Percentiles rank a stretch among this genome's conserved stretches.
phyloP scores from a whole-genome alignment of 2,888 invertebrate species.

The Parochlus steinenii region DNA sequence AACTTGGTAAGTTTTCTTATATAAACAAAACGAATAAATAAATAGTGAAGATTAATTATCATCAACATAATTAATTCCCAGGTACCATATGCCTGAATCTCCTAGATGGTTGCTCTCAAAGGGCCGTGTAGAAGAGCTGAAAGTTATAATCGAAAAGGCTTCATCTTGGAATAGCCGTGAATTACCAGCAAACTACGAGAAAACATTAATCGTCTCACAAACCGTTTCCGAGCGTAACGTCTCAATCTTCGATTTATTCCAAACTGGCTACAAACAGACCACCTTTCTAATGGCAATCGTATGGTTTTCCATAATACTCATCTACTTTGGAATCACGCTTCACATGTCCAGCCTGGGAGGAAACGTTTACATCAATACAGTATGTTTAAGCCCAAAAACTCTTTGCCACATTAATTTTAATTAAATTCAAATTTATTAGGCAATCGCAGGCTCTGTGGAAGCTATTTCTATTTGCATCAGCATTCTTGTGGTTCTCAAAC shows the following conservation, averaged over 20 bases:
- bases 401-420: background rate
- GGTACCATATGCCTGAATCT: slow-evolving; percentile 60
- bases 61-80: slow-evolving; percentile 25
- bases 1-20: slow-evolving; percentile 39
- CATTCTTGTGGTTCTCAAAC: slow-evolving; percentile 50
- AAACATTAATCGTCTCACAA: slow-evolving; percentile 35
- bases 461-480: slow-evolving; percentile 55
- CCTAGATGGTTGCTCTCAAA: slow-evolving; percentile 58
- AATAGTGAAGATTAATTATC: too few relatives aligned
- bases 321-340: slow-evolving; percentile 62
- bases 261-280: slow-evolving; percentile 43
- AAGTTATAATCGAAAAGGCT: slow-evolving; percentile 43
- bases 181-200: slow-evolving; percentile 49
- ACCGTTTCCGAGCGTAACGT: slow-evolving; percentile 30
- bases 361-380: slow-evolving; percentile 52
- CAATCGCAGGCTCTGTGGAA: slow-evolving; percentile 51
- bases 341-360: slow-evolving; percentile 60
- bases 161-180: slow-evolving; percentile 44
- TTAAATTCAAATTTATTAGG: slow-evolving; percentile 20
- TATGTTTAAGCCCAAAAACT: slow-evolving; percentile 25
- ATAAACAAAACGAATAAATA: too few relatives aligned
- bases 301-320: slow-evolving; percentile 60
- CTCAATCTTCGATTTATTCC: slow-evolving; percentile 47
- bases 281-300: slow-evolving; percentile 50
- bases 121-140: slow-evolving; percentile 49